These are phyloP conservation scores for Pangasius sanitwongsei DNA, from an alignment of 2,797 vertebrate species.

Conservation along the genomic window DNA sequence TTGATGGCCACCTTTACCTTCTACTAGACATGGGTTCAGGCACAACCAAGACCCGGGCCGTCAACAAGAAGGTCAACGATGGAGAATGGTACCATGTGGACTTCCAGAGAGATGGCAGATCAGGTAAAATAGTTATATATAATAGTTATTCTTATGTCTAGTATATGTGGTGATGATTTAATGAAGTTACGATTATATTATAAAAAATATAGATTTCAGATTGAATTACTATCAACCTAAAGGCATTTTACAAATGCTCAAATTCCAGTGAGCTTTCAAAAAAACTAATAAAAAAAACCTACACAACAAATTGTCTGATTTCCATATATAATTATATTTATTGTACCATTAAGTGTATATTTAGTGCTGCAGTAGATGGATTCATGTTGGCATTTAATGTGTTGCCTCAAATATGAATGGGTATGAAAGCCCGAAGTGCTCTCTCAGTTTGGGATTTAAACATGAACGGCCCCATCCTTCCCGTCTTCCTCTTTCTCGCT, in stretches of 20 bases:
- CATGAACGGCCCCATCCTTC: slow-evolving; percentile 50
- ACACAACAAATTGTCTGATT: slow-evolving; percentile 13
- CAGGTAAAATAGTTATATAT: slow-evolving; percentile 76
- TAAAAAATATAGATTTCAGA: neutral
- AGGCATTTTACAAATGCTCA: neutral
- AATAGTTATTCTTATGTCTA: neutral
- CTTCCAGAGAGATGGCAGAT: slow-evolving; percentile 94
- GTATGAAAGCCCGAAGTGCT: slow-evolving; percentile 28
- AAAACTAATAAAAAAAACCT: neutral
- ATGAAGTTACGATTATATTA: neutral
- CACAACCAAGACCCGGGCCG: slow-evolving; percentile 94
- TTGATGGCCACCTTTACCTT: slow-evolving; percentile 95
- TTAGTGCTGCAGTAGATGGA: slow-evolving; percentile 18
- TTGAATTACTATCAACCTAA: neutral
- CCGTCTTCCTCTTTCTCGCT: slow-evolving; percentile 46
- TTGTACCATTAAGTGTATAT: slow-evolving; percentile 17
- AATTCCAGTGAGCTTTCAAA: neutral
- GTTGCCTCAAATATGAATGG: slow-evolving; percentile 17
- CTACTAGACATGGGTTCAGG: slow-evolving; percentile 98
- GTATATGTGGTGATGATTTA: neutral
- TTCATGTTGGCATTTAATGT: slow-evolving; percentile 35
- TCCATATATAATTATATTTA: slow-evolving; percentile 8
- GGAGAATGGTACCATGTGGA: slow-evolving; percentile 99
- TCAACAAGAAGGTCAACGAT: slow-evolving; percentile 95
- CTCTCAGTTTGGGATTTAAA: slow-evolving; percentile 57